Percentiles rank a stretch among this genome's conserved stretches.
Evolutionary conservation across 2,888 invertebrate species (phyloP).

Genomic region (Diadegma fenestrale): DNA sequence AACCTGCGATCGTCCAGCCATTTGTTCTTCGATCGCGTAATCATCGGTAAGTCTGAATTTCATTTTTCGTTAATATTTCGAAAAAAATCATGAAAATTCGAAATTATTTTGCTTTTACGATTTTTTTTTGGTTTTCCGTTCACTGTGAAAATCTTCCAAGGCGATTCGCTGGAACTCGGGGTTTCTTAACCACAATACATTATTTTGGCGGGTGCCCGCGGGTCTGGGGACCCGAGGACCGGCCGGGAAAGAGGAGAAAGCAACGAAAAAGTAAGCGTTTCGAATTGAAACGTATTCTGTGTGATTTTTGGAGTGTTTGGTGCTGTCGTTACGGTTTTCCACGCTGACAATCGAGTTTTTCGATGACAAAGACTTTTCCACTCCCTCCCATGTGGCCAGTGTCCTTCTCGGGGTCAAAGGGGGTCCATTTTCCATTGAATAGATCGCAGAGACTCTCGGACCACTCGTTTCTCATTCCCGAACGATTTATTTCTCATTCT

Average conservation of each 20-base stretch:
- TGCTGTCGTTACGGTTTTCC: constrained; percentile 59
- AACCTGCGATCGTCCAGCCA: not conserved
- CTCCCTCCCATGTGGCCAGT: constrained; percentile 9
- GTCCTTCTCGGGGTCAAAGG: constrained; percentile 33
- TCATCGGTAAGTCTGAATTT: not conserved
- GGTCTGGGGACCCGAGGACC: not conserved
- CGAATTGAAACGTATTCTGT: constrained; percentile 59
- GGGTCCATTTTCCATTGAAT: constrained; percentile 19
- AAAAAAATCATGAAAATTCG: not conserved
- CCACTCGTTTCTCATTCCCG: constrained; percentile 35
- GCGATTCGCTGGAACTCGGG: not conserved
- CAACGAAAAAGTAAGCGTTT: constrained; percentile 16
- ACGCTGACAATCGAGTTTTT: constrained; percentile 45
- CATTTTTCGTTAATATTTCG: not conserved
- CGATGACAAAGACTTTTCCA: constrained; percentile 36
- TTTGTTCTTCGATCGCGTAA: not conserved
- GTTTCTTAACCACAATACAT: not conserved
- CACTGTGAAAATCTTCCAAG: not conserved
- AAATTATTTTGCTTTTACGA: not conserved
- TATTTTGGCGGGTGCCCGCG: not conserved
- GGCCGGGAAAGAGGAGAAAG: not conserved
- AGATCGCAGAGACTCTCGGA: constrained; percentile 5
- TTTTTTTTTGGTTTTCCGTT: not conserved
- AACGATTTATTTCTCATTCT: constrained; percentile 46
- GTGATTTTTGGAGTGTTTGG: constrained; percentile 34